Evolutionary conservation across 2,888 invertebrate species (phyloP).

Genomic region (Trachelus tabidus): DNA sequence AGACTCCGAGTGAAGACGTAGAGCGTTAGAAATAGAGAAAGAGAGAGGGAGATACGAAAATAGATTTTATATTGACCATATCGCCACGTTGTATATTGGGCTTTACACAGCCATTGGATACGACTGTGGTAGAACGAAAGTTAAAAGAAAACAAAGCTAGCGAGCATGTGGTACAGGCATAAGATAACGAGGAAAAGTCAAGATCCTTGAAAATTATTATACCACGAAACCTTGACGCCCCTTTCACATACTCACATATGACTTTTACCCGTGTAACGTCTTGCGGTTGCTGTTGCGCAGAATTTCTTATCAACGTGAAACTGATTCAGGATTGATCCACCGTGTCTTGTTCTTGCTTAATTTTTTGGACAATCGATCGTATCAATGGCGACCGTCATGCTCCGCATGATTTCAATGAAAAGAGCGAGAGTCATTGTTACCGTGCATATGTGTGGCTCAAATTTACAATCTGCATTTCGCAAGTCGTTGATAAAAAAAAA

Average conservation of each 20-base stretch:
- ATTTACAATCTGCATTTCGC: neutral
- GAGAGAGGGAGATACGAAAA: neutral
- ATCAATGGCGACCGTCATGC: neutral
- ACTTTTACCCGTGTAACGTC: neutral
- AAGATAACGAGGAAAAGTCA: neutral
- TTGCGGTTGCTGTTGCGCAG: neutral
- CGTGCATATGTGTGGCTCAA: neutral
- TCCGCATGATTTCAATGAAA: neutral
- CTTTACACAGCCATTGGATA: neutral
- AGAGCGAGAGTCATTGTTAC: neutral
- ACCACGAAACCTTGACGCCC: neutral
- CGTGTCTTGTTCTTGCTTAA: neutral
- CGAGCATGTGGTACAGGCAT: neutral
- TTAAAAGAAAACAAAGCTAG: neutral
- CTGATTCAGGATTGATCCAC: neutral
- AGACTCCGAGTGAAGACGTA: neutral
- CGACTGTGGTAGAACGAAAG: neutral
- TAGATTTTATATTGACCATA: neutral
- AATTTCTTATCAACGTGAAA: neutral
- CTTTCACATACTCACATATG: neutral
- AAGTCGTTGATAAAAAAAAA: neutral
- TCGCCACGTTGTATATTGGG: neutral
- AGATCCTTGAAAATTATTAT: neutral
- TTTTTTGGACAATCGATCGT: neutral
- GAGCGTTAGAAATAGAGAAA: neutral